Evolutionary conservation across 2,888 invertebrate species (phyloP).

Genomic region (Chesias legatella): DNA sequence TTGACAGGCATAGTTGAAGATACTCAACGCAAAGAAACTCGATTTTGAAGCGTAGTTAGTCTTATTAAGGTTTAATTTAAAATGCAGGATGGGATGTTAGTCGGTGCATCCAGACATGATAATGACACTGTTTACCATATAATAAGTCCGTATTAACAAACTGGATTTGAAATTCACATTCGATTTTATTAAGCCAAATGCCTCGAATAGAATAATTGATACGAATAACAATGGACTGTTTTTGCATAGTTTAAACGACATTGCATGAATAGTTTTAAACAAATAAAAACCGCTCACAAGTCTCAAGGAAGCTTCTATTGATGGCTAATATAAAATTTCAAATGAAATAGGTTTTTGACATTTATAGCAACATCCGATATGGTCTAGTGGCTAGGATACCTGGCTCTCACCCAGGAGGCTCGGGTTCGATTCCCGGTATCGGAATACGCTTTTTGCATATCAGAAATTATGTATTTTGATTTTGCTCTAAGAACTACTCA

Average conservation of each 20-base stretch:
- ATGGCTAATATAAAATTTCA: no score
- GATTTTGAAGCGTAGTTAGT: constrained; percentile 14
- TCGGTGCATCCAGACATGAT: constrained; percentile 65
- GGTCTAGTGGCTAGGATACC: constrained; percentile 86
- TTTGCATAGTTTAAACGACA: not conserved
- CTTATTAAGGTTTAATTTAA: constrained; percentile 17
- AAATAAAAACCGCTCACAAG: no score
- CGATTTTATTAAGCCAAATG: constrained; percentile 39
- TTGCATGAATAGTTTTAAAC: no score
- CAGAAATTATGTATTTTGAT: no score
- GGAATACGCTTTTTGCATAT: constrained; percentile 33
- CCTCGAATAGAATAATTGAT: constrained; percentile 25
- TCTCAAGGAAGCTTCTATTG: no score
- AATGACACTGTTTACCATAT: constrained; percentile 75
- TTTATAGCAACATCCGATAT: constrained; percentile 51
- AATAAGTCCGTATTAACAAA: constrained; percentile 65
- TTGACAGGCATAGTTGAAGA: constrained; percentile 31
- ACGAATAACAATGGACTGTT: constrained; percentile 5
- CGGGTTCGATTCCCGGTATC: constrained; percentile 80
- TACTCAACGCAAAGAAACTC: constrained; percentile 19
- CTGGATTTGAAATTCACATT: constrained; percentile 48
- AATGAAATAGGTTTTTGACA: not conserved
- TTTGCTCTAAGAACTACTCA: not conserved
- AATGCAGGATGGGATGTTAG: constrained; percentile 16
- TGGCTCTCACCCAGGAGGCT: constrained; percentile 85